A percentile compares a stretch with the other conserved stretches of the same genome.
These are phyloP conservation scores for Bombus pyrosoma DNA, from an alignment of 1,140 invertebrate genomes.

Conservation along the genomic window DNA sequence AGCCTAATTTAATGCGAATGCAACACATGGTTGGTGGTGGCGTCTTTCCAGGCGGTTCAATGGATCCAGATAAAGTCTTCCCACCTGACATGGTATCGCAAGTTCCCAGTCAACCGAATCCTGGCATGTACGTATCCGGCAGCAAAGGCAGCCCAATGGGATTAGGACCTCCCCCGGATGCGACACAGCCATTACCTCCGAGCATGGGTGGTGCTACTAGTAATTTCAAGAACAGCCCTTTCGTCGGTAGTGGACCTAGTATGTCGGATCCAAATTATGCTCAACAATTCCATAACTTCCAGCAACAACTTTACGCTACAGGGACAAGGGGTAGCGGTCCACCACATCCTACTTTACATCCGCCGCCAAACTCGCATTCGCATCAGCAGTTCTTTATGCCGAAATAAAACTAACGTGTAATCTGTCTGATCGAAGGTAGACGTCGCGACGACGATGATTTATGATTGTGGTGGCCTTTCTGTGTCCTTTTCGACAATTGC, in stretches of 20 bases:
- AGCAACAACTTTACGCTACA: conserved; percentile 96
- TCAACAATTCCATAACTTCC: conserved; percentile 97
- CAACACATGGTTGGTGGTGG: conserved; percentile 84
- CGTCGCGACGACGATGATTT: conserved; percentile 42
- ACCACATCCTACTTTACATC: conserved; percentile 78
- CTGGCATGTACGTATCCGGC: conserved; percentile 83
- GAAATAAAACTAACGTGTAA: conserved; percentile 74
- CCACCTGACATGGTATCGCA: conserved; percentile 79
- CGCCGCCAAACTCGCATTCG: conserved; percentile 78
- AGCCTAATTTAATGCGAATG: conserved; percentile 83
- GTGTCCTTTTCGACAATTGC: conserved; percentile 52
- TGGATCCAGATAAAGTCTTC: conserved; percentile 81
- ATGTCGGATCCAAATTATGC: conserved; percentile 95
- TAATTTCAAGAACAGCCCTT: conserved; percentile 91
- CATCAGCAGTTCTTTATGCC: conserved; percentile 84
- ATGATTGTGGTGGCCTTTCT: conserved; percentile 64
- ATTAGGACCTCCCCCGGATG: conserved; percentile 83
- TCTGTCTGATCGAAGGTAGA: conserved; percentile 23
- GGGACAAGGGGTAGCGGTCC: conserved; percentile 87
- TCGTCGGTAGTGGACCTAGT: conserved; percentile 91
- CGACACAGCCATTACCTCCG: conserved; percentile 89
- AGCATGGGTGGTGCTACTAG: conserved; percentile 89
- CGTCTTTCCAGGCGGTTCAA: conserved; percentile 81
- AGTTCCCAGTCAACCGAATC: conserved; percentile 78
- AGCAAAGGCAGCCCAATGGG: conserved; percentile 83